Evolutionary conservation across 2,888 invertebrate species (phyloP).

Genomic region (Uloborus plumipes): DNA sequence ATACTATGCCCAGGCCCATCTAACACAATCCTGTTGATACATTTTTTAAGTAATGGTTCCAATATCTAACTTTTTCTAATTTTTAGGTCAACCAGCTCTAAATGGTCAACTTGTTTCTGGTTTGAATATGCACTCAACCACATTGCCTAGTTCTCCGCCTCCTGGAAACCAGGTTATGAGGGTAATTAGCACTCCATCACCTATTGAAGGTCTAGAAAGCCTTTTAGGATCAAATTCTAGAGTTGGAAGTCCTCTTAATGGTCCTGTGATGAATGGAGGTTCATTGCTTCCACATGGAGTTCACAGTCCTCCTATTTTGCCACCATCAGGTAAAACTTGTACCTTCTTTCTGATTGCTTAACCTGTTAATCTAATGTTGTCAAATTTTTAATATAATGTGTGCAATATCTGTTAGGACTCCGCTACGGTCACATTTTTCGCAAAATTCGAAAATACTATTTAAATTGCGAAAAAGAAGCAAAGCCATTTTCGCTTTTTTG

Average conservation of each 20-base stretch:
- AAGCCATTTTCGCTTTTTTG: too few relatives aligned
- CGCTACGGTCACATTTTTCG: too few relatives aligned
- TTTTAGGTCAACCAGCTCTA: slow-evolving; percentile 69
- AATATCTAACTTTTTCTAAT: too few relatives aligned
- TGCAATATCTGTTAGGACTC: too few relatives aligned
- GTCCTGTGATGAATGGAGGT: slow-evolving; percentile 53
- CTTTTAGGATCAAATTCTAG: slow-evolving; percentile 37
- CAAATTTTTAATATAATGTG: too few relatives aligned
- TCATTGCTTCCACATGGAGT: slow-evolving; percentile 36
- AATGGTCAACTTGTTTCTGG: slow-evolving; percentile 70
- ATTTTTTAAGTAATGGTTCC: too few relatives aligned
- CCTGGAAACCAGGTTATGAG: slow-evolving; percentile 50
- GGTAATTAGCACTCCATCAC: slow-evolving; percentile 58
- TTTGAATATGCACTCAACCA: slow-evolving; percentile 67
- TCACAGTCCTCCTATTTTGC: slow-evolving; percentile 46
- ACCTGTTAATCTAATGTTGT: too few relatives aligned
- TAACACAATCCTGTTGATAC: too few relatives aligned
- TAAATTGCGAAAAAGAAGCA: too few relatives aligned
- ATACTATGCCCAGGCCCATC: too few relatives aligned
- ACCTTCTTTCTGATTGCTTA: too few relatives aligned
- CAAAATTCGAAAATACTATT: too few relatives aligned
- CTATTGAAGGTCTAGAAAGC: slow-evolving; percentile 57
- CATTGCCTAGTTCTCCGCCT: slow-evolving; percentile 65
- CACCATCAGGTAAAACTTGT: slow-evolving; percentile 45
- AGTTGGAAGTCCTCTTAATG: slow-evolving; percentile 59